Percentiles rank a stretch among this genome's conserved stretches.
phyloP scores from a whole-genome alignment of 2,888 invertebrate species.

The Hemaris fuciformis region DNA sequence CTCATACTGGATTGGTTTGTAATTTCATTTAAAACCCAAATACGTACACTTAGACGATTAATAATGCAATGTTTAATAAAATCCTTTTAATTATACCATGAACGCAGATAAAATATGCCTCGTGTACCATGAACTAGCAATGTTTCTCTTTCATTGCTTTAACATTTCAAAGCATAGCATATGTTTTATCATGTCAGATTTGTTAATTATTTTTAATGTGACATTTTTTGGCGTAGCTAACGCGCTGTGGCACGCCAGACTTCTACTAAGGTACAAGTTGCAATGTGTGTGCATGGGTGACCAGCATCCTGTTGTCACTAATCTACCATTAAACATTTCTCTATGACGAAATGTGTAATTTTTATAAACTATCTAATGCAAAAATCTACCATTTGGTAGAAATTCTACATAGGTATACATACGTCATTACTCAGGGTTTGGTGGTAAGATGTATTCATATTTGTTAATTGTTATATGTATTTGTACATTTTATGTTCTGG shows the following conservation, averaged over 20 bases:
- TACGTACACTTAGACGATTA: no score
- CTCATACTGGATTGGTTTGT: slow-evolving; percentile 31
- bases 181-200: background rate
- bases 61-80: no score
- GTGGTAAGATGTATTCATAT: background rate
- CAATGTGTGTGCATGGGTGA: slow-evolving; percentile 24
- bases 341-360: slow-evolving; percentile 27
- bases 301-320: slow-evolving; percentile 16
- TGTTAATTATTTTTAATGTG: slow-evolving; percentile 14
- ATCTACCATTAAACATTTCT: slow-evolving; percentile 27
- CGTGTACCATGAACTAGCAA: no score
- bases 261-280: slow-evolving; percentile 50
- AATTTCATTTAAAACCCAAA: no score
- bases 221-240: slow-evolving; percentile 51
- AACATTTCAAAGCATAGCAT: no score
- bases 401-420: no score
- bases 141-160: no score
- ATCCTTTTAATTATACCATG: no score
- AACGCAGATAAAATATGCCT: no score
- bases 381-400: background rate
- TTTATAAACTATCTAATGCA: background rate
- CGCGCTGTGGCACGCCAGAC: slow-evolving; percentile 55
- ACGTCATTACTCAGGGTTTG: no score
- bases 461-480: background rate
- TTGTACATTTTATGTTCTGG: background rate